Evolutionary conservation across 2,113 vertebrate species (phyloP), one percentile per base, ranked within the genome.

Genomic region (Neogale vison): DNA sequence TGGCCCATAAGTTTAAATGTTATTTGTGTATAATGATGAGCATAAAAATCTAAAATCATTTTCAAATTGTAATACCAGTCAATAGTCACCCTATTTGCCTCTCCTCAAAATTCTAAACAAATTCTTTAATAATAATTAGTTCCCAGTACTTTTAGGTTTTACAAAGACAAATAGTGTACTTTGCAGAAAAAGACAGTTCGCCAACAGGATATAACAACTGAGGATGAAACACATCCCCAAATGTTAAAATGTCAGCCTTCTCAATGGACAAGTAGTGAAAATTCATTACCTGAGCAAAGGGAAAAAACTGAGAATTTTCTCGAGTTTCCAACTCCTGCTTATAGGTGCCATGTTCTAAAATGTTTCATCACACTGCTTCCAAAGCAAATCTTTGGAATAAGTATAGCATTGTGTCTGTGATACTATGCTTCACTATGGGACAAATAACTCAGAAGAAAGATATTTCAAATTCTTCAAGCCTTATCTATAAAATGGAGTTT

Each of bases 1-100:
- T 50, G 47, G 20, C 29, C 63, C 67, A 21, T 20, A 47, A 21
- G 14, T 74, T 80, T 94, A 83, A 85, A 85, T 87, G 39, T n/a
- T 36, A 90, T 83, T 90, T 90, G 39, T 26, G 23, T 39, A 47
- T 59, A 82, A 90, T n/a, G 71, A 83, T 67, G 1, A 84, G 23
- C 15, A 90, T 34, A 96, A 90, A 93, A 89, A 42, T 80, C 34
- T 84, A 57, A 55, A 95, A 50, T 89, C 6, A 71, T 95, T 95
- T 96, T 96, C 52, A 96, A 88, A 67, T 61, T 92, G 21, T 90
- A 61, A 5, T 83, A 84, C 76, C 39, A 95, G 59, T 45, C 55
- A 87, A 52, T 65, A 61, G 14, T 92, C 34, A 90, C 52, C 29
- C 31, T 85, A 88, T 61, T 87, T 91, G 42, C 59, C 26, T 80